Conservation (phyloP, 2,888 invertebrate genomes). For the Heliconius cydno region DNA sequence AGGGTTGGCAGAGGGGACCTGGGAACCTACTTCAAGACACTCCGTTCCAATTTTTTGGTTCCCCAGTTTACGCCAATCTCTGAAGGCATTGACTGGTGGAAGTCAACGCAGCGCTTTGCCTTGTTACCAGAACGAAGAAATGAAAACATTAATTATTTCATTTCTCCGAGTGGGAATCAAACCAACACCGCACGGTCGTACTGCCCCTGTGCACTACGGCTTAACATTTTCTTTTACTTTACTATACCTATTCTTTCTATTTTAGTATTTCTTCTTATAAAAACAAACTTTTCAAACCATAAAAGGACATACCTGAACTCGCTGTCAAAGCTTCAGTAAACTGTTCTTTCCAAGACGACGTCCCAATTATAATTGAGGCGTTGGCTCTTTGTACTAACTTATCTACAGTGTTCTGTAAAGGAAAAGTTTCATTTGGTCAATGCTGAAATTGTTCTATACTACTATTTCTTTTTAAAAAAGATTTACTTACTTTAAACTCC, state of each 20-base stretch:
- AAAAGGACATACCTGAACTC: slow-evolving; percentile 86
- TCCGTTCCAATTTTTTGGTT: too few species aligned
- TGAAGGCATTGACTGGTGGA: too few species aligned
- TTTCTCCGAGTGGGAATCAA: too few species aligned
- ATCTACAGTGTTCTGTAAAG: slow-evolving; percentile 96
- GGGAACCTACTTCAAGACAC: too few species aligned
- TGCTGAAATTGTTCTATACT: neutral
- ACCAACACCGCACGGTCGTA: too few species aligned
- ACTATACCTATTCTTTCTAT: neutral
- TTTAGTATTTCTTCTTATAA: neutral
- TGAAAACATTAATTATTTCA: too few species aligned
- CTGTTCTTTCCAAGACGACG: slow-evolving; percentile 99
- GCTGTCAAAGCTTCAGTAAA: slow-evolving; percentile 98
- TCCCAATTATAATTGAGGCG: slow-evolving; percentile 95
- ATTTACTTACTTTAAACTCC: slow-evolving; percentile 94
- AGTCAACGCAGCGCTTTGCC: too few species aligned
- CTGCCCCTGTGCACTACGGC: too few species aligned
- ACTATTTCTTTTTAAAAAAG: too few species aligned
- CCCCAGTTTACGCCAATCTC: too few species aligned
- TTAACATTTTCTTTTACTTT: neutral
- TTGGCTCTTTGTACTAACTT: slow-evolving; percentile 98
- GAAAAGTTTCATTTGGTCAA: slow-evolving; percentile 27
- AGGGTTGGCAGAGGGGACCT: too few species aligned
- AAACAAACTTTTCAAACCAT: slow-evolving; percentile 5
- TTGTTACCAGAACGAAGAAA: too few species aligned